phyloP scores from a whole-genome alignment of 2,888 invertebrate species.

The Drosophila fungiperda region DNA sequence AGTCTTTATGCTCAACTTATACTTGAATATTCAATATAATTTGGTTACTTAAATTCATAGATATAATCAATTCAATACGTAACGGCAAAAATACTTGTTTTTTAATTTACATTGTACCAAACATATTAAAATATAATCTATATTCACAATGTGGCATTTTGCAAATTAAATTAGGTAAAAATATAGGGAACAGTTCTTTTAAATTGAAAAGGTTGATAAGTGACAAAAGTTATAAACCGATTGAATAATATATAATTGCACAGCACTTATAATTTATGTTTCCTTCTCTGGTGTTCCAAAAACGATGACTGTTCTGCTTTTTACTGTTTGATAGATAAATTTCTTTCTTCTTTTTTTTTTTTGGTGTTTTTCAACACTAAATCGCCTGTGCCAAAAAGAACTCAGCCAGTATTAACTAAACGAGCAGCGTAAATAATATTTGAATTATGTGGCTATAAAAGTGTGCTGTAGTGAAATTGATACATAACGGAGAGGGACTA shows the following conservation, averaged over 20 bases:
- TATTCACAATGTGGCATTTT: background rate
- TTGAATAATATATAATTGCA: no score
- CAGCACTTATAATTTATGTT: background rate
- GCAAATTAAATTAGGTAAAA: background rate
- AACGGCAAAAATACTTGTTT: background rate
- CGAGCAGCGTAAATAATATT: slow-evolving; percentile 48
- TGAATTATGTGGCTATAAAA: slow-evolving; percentile 60
- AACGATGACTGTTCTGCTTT: background rate
- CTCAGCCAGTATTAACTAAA: slow-evolving; percentile 59
- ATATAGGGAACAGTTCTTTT: background rate
- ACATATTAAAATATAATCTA: background rate
- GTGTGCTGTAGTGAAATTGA: slow-evolving; percentile 40
- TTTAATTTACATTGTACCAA: background rate
- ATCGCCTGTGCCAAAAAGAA: slow-evolving; percentile 59
- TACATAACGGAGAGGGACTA: slow-evolving; percentile 44
- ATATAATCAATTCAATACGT: background rate
- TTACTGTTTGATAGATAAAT: slow-evolving; percentile 14
- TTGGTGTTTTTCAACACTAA: slow-evolving; percentile 27
- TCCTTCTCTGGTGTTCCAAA: slow-evolving; percentile 8
- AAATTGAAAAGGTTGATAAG: background rate
- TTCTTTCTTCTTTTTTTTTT: background rate
- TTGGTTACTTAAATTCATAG: background rate
- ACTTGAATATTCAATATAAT: background rate
- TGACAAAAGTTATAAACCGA: background rate
- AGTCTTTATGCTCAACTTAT: background rate